These are phyloP conservation scores for Coptotermes formosanus DNA, from an alignment of 1,140 invertebrate species.

Conservation along the genomic window DNA sequence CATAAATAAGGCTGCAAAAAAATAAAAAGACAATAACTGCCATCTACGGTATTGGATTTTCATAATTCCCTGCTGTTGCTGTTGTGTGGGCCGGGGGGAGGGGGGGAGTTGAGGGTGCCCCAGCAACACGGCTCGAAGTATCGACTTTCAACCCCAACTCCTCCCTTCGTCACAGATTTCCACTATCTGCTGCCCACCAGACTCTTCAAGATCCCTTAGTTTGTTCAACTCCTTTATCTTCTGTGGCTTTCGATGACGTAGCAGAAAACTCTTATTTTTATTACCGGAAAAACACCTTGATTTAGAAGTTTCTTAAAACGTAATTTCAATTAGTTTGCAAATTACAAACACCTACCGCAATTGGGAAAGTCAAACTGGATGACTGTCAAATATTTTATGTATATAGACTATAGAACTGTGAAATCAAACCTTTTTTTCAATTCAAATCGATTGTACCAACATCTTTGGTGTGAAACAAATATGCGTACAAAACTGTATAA, in stretches of 20 bases:
- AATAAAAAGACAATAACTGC: constrained; percentile 27
- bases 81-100: background rate
- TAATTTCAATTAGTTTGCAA: background rate
- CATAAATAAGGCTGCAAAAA: constrained; percentile 28
- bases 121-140: background rate
- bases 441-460: no score
- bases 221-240: background rate
- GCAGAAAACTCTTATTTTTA: background rate
- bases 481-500: no score
- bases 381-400: background rate
- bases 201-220: background rate
- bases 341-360: background rate
- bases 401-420: no score
- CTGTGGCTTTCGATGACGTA: background rate
- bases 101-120: no score
- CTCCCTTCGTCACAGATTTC: background rate
- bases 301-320: background rate
- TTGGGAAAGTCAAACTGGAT: background rate
- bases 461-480: no score
- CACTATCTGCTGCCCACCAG: background rate
- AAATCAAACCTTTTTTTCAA: no score
- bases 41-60: constrained; percentile 28
- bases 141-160: background rate
- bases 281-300: background rate
- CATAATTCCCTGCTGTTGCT: constrained; percentile 26